Conservation (phyloP, 2,888 invertebrate species). For the Cantharis flavilabris region DNA sequence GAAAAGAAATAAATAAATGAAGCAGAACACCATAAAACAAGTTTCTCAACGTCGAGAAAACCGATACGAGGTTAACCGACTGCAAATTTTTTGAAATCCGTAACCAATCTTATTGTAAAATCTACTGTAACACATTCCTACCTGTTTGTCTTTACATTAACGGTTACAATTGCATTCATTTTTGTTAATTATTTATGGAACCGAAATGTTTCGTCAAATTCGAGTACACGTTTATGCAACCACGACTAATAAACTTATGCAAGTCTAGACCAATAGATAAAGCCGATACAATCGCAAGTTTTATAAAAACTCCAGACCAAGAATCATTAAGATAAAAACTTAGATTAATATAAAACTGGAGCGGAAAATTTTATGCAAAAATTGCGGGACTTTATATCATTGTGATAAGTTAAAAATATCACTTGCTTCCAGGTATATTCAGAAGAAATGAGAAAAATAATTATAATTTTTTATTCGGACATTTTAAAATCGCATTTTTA, state of each 20-base stretch:
- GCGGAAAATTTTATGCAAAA: constrained; percentile 58
- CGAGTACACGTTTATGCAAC: constrained; percentile 1
- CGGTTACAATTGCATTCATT: constrained; percentile 21
- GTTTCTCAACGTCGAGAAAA: constrained; percentile 41
- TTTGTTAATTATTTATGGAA: constrained; percentile 3
- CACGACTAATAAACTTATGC: background rate
- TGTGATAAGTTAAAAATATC: constrained; percentile 56
- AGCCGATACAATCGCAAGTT: constrained; percentile 37
- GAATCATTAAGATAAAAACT: constrained; percentile 57
- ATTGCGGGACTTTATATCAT: constrained; percentile 57
- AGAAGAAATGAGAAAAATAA: constrained; percentile 50
- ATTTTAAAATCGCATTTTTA: constrained; percentile 29
- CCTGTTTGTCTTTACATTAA: constrained; percentile 26
- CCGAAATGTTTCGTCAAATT: background rate
- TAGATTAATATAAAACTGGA: constrained; percentile 57
- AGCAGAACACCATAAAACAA: constrained; percentile 40
- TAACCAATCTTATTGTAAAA: constrained; percentile 40
- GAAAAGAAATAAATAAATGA: constrained; percentile 40
- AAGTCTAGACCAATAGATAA: constrained; percentile 28
- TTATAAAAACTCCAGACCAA: constrained; percentile 56
- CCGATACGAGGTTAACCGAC: constrained; percentile 39
- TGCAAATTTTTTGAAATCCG: constrained; percentile 42
- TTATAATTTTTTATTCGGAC: constrained; percentile 38
- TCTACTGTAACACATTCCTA: constrained; percentile 35
- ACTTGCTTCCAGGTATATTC: constrained; percentile 51